A percentile compares a stretch with the other conserved stretches of the same genome.
Evolutionary conservation across 2,797 vertebrate species (phyloP).

Genomic region (Enteromius viviparus): DNA sequence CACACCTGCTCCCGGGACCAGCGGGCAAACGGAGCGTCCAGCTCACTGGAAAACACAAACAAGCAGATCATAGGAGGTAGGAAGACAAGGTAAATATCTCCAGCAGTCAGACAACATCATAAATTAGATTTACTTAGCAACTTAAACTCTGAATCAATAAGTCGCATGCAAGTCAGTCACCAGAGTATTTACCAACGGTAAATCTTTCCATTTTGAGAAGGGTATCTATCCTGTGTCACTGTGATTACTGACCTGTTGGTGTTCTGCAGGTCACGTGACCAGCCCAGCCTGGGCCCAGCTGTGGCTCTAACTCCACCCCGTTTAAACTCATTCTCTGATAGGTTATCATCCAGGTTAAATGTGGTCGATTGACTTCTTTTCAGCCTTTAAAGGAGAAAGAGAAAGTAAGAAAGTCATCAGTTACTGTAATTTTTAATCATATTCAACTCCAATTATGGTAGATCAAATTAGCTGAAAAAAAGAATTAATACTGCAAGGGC

Average conservation of each 20-base stretch:
- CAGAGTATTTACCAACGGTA: background rate
- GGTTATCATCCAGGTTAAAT: slow-evolving; percentile 92
- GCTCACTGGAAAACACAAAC: slow-evolving; percentile 78
- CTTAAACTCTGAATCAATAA: background rate
- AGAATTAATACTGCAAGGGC: background rate
- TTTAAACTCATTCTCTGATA: slow-evolving; percentile 90
- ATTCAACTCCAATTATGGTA: background rate
- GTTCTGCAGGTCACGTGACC: slow-evolving; percentile 94
- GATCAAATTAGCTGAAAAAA: background rate
- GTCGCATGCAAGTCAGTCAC: background rate
- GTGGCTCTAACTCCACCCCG: slow-evolving; percentile 95
- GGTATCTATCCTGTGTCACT: background rate
- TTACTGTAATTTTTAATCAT: background rate
- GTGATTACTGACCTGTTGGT: slow-evolving; percentile 78
- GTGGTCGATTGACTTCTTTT: slow-evolving; percentile 96
- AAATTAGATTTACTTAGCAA: background rate
- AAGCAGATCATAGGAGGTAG: background rate
- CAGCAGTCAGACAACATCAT: background rate
- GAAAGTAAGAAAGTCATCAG: background rate
- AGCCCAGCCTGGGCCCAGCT: slow-evolving; percentile 92
- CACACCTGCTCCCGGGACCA: slow-evolving; percentile 97
- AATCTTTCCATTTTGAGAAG: background rate
- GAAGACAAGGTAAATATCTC: background rate
- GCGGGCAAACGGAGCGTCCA: slow-evolving; percentile 95
- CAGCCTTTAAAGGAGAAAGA: slow-evolving; percentile 75